Base-by-base conservation (phyloP, 35 echinoderm and acorn worm species). In the Ptychodera flava region DNA sequence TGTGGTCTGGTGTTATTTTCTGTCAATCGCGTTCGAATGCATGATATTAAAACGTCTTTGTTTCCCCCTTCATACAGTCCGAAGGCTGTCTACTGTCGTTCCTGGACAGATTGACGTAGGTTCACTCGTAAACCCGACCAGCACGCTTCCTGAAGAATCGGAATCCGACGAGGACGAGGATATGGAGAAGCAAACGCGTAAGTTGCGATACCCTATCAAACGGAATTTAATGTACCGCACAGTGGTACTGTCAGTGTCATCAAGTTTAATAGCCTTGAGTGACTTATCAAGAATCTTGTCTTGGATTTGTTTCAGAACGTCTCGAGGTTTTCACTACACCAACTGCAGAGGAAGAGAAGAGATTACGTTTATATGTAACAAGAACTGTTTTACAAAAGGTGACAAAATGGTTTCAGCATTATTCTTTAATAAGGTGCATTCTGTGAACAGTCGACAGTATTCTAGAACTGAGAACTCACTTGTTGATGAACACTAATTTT, bases 331-430 rank as follows among this genome's bases (percentile, higher is more conserved):
- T 97, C 35, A 75, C 80, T 27, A 79, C 92, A 1, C 87, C 89
- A 27, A 91, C 95, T 0, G 90, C 91, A 30, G 92, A 94, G 31
- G 95, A 97, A 79, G 93, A 97, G 78, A 27, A 83, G 30, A 82
- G 90, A 34, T 52, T 97, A 36, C 89, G 95, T 34, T 89, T 89
- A 64, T 97, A 97, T 85, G 91, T 97, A 80, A 94, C 93, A 28
- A 91, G 88, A 80, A 92, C 95, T 32, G 95, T 97, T 33, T 79
- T 97, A 37, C 92, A 97, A 78, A 97, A 97, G 90, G 95, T 97
- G 80, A 85, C 37, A 79, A n/a, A n/a, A n/a, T n/a, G n/a, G n/a
- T n/a, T n/a, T n/a, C n/a, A n/a, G n/a, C n/a, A n/a, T n/a, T n/a
- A n/a, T n/a, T n/a, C n/a, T n/a, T n/a, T n/a, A n/a, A n/a, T n/a